These are phyloP conservation scores for Rhingia rostrata DNA, from an alignment of 2,888 invertebrate species.

Conservation along the genomic window DNA sequence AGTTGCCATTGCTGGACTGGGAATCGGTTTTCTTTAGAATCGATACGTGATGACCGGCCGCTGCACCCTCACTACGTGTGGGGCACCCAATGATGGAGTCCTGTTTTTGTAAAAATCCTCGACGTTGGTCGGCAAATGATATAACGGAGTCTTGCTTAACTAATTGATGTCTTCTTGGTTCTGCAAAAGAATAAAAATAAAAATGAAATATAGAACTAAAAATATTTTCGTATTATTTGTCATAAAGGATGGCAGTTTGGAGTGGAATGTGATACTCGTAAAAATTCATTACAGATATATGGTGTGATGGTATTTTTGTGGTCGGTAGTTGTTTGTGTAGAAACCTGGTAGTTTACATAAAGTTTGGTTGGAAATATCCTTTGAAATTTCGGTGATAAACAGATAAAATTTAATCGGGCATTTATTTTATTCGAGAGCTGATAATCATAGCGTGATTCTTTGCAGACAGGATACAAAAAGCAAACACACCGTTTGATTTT, in stretches of 20 bases:
- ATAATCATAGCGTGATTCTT: too few species aligned
- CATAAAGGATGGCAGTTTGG: constrained; percentile 4
- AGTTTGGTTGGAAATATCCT: not conserved
- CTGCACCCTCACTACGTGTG: constrained; percentile 81
- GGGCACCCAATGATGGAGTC: constrained; percentile 82
- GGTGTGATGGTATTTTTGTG: not conserved
- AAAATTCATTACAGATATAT: not conserved
- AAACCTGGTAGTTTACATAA: not conserved
- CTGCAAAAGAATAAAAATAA: constrained; percentile 68
- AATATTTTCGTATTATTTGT: constrained; percentile 13
- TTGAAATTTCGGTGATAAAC: not conserved
- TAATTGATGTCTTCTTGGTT: constrained; percentile 82
- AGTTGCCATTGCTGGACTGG: constrained; percentile 78
- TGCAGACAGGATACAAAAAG: too few species aligned
- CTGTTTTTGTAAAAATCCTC: constrained; percentile 81
- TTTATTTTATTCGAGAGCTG: not conserved
- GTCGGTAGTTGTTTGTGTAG: not conserved
- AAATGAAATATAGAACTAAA: constrained; percentile 4
- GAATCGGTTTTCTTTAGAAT: constrained; percentile 83
- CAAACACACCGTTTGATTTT: too few species aligned
- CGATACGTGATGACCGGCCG: constrained; percentile 82
- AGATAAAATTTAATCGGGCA: not conserved
- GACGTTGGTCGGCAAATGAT: constrained; percentile 82
- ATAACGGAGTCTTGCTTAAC: constrained; percentile 83
- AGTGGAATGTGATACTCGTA: constrained; percentile 21